These are phyloP conservation scores for Chascanopsetta lugubris DNA, from an alignment of 2,113 vertebrate species.

Conservation along the genomic window DNA sequence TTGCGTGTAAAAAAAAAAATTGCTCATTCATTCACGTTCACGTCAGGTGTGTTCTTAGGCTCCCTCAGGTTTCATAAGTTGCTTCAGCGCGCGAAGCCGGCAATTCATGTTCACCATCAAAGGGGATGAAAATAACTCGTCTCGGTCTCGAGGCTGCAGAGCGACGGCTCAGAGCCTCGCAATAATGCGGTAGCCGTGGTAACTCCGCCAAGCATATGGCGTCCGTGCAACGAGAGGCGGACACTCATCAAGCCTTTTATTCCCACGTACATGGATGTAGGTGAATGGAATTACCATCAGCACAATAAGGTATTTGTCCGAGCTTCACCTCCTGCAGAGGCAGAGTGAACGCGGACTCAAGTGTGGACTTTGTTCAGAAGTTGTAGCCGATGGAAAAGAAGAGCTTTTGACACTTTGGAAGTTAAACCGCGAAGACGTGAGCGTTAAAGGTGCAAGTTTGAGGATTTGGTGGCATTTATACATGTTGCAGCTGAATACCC, in stretches of 20 bases:
- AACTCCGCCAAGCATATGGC: conserved; percentile 9
- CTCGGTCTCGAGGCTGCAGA: conserved; percentile 26
- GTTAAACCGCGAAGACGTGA: too few relatives aligned
- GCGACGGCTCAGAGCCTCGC: conserved; percentile 28
- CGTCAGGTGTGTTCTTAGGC: conserved; percentile 21
- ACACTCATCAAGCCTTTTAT: background rate
- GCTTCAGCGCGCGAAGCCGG: conserved; percentile 7
- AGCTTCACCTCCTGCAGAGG: background rate
- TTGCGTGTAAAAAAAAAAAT: conserved; percentile 59
- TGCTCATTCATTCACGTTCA: conserved; percentile 17
- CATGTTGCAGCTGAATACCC: too few relatives aligned
- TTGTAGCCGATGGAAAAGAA: background rate
- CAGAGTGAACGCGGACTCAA: conserved; percentile 1
- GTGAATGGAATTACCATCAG: background rate
- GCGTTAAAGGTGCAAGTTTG: too few relatives aligned
- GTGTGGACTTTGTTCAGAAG: too few relatives aligned
- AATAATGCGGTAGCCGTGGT: conserved; percentile 27
- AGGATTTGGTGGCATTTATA: too few relatives aligned
- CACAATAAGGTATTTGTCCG: background rate
- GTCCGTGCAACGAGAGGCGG: background rate
- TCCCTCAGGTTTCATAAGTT: conserved; percentile 36
- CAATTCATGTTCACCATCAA: conserved; percentile 39
- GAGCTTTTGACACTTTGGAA: too few relatives aligned
- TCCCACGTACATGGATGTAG: conserved; percentile 1
- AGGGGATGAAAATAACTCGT: conserved; percentile 36